Evolutionary conservation across 2,888 invertebrate genomes (phyloP), one percentile per base, ranked within the genome.

Genomic region (Polyommatus iphigenia): DNA sequence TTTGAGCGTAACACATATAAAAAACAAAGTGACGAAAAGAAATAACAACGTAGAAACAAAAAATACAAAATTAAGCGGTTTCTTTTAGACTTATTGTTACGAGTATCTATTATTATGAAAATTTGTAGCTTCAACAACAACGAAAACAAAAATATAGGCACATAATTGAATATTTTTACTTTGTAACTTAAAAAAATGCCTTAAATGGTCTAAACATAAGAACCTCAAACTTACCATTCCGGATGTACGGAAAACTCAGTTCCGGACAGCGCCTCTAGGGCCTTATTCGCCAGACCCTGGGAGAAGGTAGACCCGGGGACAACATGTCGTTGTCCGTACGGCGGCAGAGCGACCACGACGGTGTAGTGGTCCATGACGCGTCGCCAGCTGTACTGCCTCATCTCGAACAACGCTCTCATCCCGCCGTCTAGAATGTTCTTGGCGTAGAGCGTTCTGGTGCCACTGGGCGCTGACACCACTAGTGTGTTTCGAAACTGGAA

Each of bases 361-460:
- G 93, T 93, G 80, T 94, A 94, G 79, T 93, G 92, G 76, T 93
- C 84, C 73, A 90, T 80, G 0, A 94, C 87, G 46, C 94, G 83
- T 78, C 85, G 86, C 94, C 94, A 94, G 79, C 87, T 87, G 79
- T 91, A 94, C 80, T 92, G 90, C 8, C 89, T 85, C 77, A 85
- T 85, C 46, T 90, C 92, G 62, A 89, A 46, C 13, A 86, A 83
- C 0, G 87, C 87, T n/a, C 93, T 85, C 87, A 93, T 87, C 0
- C 91, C 92, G 13, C 85, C 81, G 24, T 93, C 92, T 78, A 87
- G 91, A 13, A 93, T 87, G 76, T 87, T 86, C 83, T 92, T 91
- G 0, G 85, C 89, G 41, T 85, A 84, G 84, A 92, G 85, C 0
- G 87, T 88, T 78, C 83, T 83, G 77, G 85, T 88, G 0, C 93